Evolutionary conservation across 2,797 vertebrate species (phyloP).

Genomic region (Phataginus tetradactyla): DNA sequence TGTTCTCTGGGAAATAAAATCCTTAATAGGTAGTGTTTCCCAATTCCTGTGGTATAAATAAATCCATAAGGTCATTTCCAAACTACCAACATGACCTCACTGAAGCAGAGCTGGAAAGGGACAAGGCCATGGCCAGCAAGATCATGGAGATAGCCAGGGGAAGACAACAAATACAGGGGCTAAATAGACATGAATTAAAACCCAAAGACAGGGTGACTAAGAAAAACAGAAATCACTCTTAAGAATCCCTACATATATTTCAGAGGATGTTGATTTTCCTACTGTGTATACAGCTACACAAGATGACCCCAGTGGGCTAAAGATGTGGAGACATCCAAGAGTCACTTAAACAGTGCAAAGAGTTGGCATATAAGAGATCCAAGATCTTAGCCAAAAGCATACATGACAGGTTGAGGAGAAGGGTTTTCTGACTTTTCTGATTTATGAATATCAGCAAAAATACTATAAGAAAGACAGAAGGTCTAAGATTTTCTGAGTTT

Average conservation of each 20-base stretch:
- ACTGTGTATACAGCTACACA: not conserved
- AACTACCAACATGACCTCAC: not conserved
- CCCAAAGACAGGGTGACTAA: not conserved
- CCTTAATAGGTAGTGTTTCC: not conserved
- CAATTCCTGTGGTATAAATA: not conserved
- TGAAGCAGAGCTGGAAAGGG: not conserved
- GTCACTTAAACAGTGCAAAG: not conserved
- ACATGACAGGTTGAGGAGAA: not conserved
- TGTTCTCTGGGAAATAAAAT: not conserved
- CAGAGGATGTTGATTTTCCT: not conserved
- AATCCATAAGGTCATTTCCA: not conserved
- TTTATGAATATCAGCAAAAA: not conserved
- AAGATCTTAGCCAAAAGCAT: not conserved
- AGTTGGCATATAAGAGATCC: not conserved
- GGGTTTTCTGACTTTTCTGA: not conserved
- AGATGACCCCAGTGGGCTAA: not conserved
- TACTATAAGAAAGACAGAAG: not conserved
- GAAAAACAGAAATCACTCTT: not conserved
- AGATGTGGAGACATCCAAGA: not conserved
- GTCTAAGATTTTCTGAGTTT: not conserved
- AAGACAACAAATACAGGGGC: not conserved
- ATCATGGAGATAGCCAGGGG: not conserved
- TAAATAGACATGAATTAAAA: not conserved
- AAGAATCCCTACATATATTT: not conserved
- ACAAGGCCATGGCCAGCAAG: not conserved